Evolutionary conservation across 2,888 invertebrate genomes (phyloP).

Genomic region (Cerceris ruficornis): DNA sequence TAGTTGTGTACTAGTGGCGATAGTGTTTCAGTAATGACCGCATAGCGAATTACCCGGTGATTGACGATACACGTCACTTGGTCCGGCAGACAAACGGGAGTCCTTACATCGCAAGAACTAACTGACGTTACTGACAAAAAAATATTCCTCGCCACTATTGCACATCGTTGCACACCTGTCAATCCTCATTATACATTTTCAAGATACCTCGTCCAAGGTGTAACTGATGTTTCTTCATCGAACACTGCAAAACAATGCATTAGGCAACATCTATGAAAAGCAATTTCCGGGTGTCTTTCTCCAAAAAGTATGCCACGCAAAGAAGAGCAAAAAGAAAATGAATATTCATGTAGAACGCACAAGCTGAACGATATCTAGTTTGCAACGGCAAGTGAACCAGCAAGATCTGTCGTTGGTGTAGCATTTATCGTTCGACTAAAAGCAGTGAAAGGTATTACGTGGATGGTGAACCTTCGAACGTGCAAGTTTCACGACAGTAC

Average conservation of each 20-base stretch:
- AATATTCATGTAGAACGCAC: too few species aligned
- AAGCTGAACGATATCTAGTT: too few species aligned
- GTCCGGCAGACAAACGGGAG: not conserved
- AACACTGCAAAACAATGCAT: too few species aligned
- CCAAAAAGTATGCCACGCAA: too few species aligned
- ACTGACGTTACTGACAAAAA: not conserved
- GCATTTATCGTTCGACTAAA: constrained; percentile 63
- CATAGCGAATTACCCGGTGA: not conserved
- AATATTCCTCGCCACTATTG: not conserved
- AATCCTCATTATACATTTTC: not conserved
- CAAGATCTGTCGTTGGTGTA: constrained; percentile 62
- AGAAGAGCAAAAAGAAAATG: too few species aligned
- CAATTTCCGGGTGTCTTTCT: too few species aligned
- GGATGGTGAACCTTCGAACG: constrained; percentile 51
- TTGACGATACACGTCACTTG: not conserved
- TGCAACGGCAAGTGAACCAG: constrained; percentile 22
- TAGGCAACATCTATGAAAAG: too few species aligned
- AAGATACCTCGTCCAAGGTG: not conserved
- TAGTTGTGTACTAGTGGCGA: not conserved
- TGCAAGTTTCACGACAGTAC: constrained; percentile 44
- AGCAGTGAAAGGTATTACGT: constrained; percentile 69
- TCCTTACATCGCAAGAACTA: not conserved
- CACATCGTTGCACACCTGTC: not conserved
- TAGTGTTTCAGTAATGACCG: not conserved
- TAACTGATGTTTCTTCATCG: too few species aligned